Base-by-base conservation (phyloP, 1,140 invertebrate genomes). In the Atopsyche davidsoni region DNA sequence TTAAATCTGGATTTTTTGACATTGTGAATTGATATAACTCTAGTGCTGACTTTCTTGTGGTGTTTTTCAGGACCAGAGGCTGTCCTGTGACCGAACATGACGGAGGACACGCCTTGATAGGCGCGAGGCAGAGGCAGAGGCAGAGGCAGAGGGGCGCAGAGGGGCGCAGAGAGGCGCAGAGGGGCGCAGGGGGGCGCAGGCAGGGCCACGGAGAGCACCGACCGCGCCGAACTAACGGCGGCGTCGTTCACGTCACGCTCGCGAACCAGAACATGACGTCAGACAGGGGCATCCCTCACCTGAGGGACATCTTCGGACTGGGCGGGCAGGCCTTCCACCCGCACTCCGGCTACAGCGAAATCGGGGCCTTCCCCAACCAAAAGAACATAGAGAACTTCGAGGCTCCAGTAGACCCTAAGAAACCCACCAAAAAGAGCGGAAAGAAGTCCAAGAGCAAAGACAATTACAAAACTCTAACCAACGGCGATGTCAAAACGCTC, bases 401-500 rank as follows among this genome's bases (percentile, higher is more conserved):
- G 49, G 50, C 57, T 18, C 66, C 58, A 53, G 64, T 68, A 24
- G 66, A 72, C 31, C 60, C 62, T 32, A 78, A 81, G 24, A 78
- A 80, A 46, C 74, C 72, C 57, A 48, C 55, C 24, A 75, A 67
- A 36, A 77, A 77, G 51, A 71, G 73, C 51, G 69, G 59, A 57
- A 73, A 78, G 47, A 74, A 70, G 44, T 25, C 51, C 1, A 80
- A 80, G 62, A 80, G 78, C 62, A 80, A 79, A 57, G 79, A 82
- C 35, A 79, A 80, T 59, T 79, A 72, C 60, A 76, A 78, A 53
- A 77, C 78, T 2, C 68, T 81, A 50, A 75, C 76, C 6, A 83
- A 82, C 55, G 79, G 76, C 14, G 83, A 86, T 61, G 80, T 86
- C 14, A 85, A 87, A 62, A 86, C 86, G 7, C 66, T 89, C 31